Base-by-base conservation (phyloP, 1,140 invertebrate species). In the Brachystomella parvula region DNA sequence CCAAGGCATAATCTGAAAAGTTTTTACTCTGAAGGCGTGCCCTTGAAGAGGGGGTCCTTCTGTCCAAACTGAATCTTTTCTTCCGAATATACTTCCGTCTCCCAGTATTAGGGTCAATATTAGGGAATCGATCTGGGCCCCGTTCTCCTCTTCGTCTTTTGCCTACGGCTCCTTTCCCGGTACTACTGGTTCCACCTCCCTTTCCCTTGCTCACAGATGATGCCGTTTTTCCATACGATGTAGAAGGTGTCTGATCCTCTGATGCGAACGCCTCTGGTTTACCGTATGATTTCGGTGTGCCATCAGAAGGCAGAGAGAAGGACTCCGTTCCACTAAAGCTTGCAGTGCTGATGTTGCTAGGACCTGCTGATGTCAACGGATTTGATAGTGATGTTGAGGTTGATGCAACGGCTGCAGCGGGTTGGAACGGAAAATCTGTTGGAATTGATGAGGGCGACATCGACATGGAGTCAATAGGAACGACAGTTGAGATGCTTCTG, bases 91-190 rank as follows among this genome's bases (percentile, higher is more conserved):
- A 69, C 6, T 63, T 56, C 19, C 66, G 12, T 61, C 64, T 68
- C 6, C 66, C 66, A 2, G 66, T 68, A 3, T 6, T 9, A 19
- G 66, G 66, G 31, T 61, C 65, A 53, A 63, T 64, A 35, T 64
- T 70, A 3, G 26, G 29, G 31, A n/a, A 65, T 6, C 31, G 26
- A 35, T 62, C 60, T 6, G 60, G 60, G 21, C 30, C 32, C 66
- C 24, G 28, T 58, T 39, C 35, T 6, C 31, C 26, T 56, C 53
- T 67, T 32, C 59, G 49, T 63, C 19, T 29, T 70, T 65, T 30
- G 19, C 17, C 31, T 53, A 49, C 12, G 21, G 3, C 58, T 61
- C 56, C 28, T 12, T n/a, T n/a, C n/a, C n/a, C n/a, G n/a, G n/a
- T n/a, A n/a, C n/a, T n/a, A n/a, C n/a, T n/a, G n/a, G n/a, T n/a